Percentiles rank a stretch among this genome's conserved stretches.
These are phyloP conservation scores for Ascidia mentula DNA, from an alignment of 23 tunicate species.

Conservation along the genomic window DNA sequence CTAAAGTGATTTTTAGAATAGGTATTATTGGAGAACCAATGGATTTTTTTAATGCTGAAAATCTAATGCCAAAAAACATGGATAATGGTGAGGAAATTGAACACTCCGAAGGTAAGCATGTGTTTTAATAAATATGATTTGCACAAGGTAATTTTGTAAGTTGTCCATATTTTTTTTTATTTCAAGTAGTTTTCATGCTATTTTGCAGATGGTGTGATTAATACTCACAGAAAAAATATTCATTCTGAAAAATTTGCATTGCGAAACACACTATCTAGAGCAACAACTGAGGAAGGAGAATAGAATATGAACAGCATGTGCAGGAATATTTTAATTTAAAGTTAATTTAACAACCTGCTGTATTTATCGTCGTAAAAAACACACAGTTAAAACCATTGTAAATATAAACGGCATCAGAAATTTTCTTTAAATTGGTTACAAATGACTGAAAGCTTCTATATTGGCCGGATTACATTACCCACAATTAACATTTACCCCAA, in stretches of 20 bases:
- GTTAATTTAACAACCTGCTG: too few relatives aligned
- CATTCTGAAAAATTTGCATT: background rate
- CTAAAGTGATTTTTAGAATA: constrained; percentile 35
- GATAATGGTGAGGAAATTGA: constrained; percentile 63
- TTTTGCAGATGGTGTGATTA: background rate
- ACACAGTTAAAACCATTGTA: too few relatives aligned
- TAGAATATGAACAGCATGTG: too few relatives aligned
- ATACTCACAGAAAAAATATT: background rate
- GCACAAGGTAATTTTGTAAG: too few relatives aligned
- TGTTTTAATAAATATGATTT: too few relatives aligned
- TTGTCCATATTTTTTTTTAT: background rate
- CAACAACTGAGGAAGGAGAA: background rate
- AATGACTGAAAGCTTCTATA: too few relatives aligned
- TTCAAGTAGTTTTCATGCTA: background rate
- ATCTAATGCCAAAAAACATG: constrained; percentile 59
- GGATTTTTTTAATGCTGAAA: constrained; percentile 65
- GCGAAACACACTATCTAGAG: background rate
- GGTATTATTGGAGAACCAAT: constrained; percentile 86
- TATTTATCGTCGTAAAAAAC: too few relatives aligned
- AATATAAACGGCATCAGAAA: too few relatives aligned
- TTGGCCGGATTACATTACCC: too few relatives aligned
- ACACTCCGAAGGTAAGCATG: background rate
- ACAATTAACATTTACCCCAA: too few relatives aligned
- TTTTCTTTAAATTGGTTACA: too few relatives aligned
- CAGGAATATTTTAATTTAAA: too few relatives aligned